Evolutionary conservation across 2,888 invertebrate species (phyloP), one percentile per base, ranked within the genome.

Genomic region (Ditylenchus weischeri): DNA sequence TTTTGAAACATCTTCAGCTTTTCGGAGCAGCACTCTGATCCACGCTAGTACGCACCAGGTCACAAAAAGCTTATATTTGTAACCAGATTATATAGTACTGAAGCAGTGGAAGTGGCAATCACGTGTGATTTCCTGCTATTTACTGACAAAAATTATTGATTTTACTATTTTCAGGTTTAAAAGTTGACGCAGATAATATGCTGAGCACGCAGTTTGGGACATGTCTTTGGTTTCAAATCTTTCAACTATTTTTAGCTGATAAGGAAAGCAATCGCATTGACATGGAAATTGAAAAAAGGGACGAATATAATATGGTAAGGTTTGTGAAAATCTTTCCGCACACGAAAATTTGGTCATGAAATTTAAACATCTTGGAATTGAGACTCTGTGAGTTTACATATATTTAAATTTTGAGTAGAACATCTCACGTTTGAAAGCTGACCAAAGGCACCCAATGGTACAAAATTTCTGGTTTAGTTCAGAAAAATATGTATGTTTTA

Each of bases 201-300:
- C 57, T 88, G 90, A 0, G 89, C 90, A 36, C 88, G 88, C 73
- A 89, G 89, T 69, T 85, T 91, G 61, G 90, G 91, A 77, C 90
- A 91, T 70, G 87, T 91, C 59, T 94, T 93, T 86, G 92, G 93
- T 15, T 93, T 92, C 82, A 90, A 90, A 47, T 92, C 91, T 85
- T 90, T 54, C 58, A 49, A 29, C 3, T 48, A 38, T 18, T 35
- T 89, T 78, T 90, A 4, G 1, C 54, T 7, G 21, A 11, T 54
- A n/a, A 15, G 90, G 92, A 91, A 90, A 89, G 79, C 65, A 68
- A 72, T n/a, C 21, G 47, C 48, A 38, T 18, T 21, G 49, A 59
- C 47, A 47, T 72, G 19, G 50, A 54, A 51, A 47, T 21, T 51
- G 19, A 18, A 13, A 29, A 36, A n/a, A 54, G 47, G 19, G 47